phyloP scores from a whole-genome alignment of 2,888 invertebrate species.

The Papilio gigon region DNA sequence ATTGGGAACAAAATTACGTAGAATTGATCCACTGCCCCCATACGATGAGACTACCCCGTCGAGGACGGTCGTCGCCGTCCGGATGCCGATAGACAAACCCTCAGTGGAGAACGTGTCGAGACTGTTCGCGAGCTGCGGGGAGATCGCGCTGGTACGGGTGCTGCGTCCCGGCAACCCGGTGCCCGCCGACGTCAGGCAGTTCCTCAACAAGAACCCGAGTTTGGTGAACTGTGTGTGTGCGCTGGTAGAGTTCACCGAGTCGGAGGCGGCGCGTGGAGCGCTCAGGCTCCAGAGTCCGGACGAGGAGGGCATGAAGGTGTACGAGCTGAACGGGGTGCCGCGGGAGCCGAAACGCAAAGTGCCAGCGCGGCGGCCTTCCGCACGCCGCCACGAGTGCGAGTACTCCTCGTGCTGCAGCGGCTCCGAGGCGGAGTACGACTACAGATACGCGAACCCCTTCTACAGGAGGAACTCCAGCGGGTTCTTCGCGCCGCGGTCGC shows the following conservation, averaged over 20 bases:
- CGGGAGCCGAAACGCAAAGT: conserved; percentile 89
- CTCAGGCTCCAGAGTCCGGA: conserved; percentile 84
- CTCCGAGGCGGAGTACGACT: conserved; percentile 77
- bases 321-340: conserved; percentile 87
- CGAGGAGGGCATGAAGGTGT: conserved; percentile 86
- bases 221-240: conserved; percentile 93
- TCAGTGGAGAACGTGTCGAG: conserved; percentile 96
- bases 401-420: conserved; percentile 82
- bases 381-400: conserved; percentile 85
- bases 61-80: conserved; percentile 93
- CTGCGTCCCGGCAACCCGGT: conserved; percentile 94
- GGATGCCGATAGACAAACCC: conserved; percentile 91
- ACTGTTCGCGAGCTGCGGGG: conserved; percentile 93
- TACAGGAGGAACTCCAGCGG: conserved; percentile 75
- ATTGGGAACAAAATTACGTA: conserved; percentile 93
- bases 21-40: conserved; percentile 91
- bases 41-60: conserved; percentile 97
- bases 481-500: conserved; percentile 74
- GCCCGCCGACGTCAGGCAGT: conserved; percentile 94
- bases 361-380: conserved; percentile 83
- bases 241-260: conserved; percentile 94
- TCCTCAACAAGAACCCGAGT: conserved; percentile 94
- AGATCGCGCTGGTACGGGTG: conserved; percentile 93
- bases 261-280: conserved; percentile 92
- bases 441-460: conserved; percentile 72